Base-by-base conservation (phyloP, 2,888 invertebrate species). In the Eristalis pertinax region DNA sequence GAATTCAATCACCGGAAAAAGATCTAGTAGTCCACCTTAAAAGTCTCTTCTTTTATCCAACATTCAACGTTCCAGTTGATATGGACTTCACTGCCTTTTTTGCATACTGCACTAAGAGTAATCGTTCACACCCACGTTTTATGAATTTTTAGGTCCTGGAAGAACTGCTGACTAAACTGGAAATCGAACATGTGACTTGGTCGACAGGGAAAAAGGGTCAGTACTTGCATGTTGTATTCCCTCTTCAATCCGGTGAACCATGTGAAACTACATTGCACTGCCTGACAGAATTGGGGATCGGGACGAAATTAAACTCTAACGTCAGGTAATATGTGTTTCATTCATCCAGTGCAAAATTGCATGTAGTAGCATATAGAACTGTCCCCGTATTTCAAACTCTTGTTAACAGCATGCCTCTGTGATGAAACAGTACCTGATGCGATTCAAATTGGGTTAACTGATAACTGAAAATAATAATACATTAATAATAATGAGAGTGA, bases 211-310 rank as follows among this genome's bases (percentile, higher is more conserved):
- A 95, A 91, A 93, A 94, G 64, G 95, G 95, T 32, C 95, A 95
- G 92, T 96, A 95, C 91, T 95, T 95, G 91, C 95, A 96, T 92
- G 95, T 96, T 75, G 94, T 95, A 77, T 96, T 96, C 91, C 96
- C 96, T 10, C 92, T 96, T 89, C 94, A 95, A 82, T 95, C 96
- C 38, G 96, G 96, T 50, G 96, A 96, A 89, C 94, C 94, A 75
- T 96, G 96, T 90, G 96, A 96, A 92, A 96, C 96, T 83, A 95
- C 96, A 92, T 93, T 96, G 76, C 96, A 96, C 91, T 96, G 96
- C 90, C 94, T 96, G 83, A 96, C 96, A 1, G 95, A 96, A 91
- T 94, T 96, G 89, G 96, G 96, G 41, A 96, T 96, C 88, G 96
- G 96, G 24, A 94, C 95, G 29, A 94, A 94, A 91, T 94, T 94